A percentile compares a stretch with the other conserved stretches of the same genome.
Conservation (phyloP, 2,888 invertebrate species). For the Meteorus colon region DNA sequence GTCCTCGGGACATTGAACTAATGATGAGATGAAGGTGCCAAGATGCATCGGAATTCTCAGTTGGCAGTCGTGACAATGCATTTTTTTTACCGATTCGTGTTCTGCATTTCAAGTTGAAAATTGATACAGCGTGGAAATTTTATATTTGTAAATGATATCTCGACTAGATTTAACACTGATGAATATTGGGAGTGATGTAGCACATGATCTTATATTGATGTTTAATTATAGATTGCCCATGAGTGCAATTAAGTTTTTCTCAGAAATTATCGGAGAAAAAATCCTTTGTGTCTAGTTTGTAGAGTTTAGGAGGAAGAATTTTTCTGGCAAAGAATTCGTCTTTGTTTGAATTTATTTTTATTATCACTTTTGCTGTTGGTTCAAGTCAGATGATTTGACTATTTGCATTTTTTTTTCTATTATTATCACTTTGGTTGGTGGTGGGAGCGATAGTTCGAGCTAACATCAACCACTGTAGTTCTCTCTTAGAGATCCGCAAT, state of each 20-base stretch:
- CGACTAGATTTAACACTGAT: not conserved
- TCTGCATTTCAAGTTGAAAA: constrained; percentile 9
- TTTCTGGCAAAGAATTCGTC: not conserved
- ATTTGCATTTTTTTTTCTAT: constrained; percentile 4
- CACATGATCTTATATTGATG: not conserved
- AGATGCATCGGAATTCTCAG: constrained; percentile 10
- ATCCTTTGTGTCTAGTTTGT: not conserved
- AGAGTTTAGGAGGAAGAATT: not conserved
- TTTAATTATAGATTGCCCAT: constrained; percentile 8
- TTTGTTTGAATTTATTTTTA: constrained; percentile 9
- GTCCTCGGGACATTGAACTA: constrained; percentile 23
- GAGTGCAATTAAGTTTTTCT: not conserved
- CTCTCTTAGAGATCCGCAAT: constrained; percentile 59
- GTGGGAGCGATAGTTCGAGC: not conserved
- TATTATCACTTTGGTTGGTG: not conserved
- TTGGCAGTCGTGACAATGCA: not conserved
- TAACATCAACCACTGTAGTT: not conserved
- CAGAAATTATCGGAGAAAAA: not conserved
- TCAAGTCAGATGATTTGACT: not conserved
- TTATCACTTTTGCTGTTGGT: not conserved
- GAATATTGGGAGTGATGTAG: not conserved
- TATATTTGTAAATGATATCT: not conserved
- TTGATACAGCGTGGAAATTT: not conserved
- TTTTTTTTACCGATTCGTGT: not conserved
- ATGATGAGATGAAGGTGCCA: constrained; percentile 16